Base-by-base conservation (phyloP, 1,140 invertebrate species). In the Sminthurides bifidus region DNA sequence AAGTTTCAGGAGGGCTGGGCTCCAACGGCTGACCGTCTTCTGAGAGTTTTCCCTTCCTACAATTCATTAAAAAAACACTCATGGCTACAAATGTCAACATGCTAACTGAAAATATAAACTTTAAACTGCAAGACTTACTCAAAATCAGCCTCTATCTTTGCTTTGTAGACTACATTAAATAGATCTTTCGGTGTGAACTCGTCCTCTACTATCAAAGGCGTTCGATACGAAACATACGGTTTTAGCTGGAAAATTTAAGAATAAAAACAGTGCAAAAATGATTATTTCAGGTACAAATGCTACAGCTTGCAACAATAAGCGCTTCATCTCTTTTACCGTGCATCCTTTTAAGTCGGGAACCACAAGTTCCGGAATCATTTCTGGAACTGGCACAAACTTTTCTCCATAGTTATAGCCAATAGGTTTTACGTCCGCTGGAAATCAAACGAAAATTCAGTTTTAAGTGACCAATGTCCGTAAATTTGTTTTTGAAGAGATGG, bases 181-280 rank as follows among this genome's bases (percentile, higher is more conserved):
- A 95, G 73, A 68, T 90, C 80, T 72, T 89, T 68, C 8, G 90
- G 73, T 15, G 87, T 91, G 63, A 92, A 90, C 70, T 85, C 79
- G 8, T 79, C 77, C 69, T 91, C 84, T 14, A 74, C 67, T 3
- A 92, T 76, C 51, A 89, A 81, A 10, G 76, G 72, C 0, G 79
- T 77, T 71, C 77, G 78, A 65, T 95, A 96, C 0, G 88, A 89
- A 0, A 96, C 92, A 68, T 97, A 97, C 0, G 93, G 89, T 71
- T 92, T 93, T 24, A 97, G 73, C 72, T 81, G 69, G 46, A 78
- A 81, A 59, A 30, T 3, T 1, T 19, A 50, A 37, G 12, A 31
- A 6, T 33, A 15, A 46, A 45, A 53, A 40, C 33, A 59, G 54
- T 57, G 45, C 46, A 54, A 19, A 59, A 44, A 10, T 35, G 10